A percentile compares a stretch with the other conserved stretches of the same genome.
Conservation (phyloP, 2,113 vertebrate species). For the Procavia capensis region DNA sequence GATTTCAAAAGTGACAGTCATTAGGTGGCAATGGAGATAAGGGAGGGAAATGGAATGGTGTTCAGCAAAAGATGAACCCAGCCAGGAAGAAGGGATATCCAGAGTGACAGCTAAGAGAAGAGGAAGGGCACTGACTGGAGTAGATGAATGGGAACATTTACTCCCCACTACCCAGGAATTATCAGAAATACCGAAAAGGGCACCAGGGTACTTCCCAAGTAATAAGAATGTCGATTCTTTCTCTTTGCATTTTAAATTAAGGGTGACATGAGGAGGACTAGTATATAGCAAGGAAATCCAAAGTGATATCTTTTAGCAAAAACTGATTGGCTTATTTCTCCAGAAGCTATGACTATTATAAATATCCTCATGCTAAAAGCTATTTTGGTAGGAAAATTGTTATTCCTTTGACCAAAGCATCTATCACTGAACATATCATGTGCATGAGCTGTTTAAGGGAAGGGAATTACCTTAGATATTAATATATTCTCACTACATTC, state of each 20-base stretch:
- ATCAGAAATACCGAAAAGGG: neutral
- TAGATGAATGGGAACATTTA: neutral
- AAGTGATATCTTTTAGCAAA: neutral
- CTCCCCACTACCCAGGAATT: neutral
- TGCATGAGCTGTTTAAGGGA: neutral
- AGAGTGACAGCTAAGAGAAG: neutral
- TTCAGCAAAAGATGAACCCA: neutral
- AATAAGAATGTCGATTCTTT: neutral
- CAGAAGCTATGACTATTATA: neutral
- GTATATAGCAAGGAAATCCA: neutral
- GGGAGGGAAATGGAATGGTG: neutral
- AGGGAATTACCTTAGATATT: neutral
- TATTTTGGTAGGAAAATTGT: neutral
- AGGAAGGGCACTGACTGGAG: neutral
- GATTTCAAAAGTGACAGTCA: neutral
- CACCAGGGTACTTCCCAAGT: neutral
- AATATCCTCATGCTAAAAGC: neutral
- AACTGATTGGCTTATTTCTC: neutral
- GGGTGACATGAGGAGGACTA: neutral
- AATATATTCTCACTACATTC: neutral
- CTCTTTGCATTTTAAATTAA: constrained; percentile 16
- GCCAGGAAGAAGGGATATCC: neutral
- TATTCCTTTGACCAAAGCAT: neutral
- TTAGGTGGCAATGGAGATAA: neutral
- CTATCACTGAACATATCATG: neutral